Conservation (phyloP, 2,113 vertebrate species). For the Orientallactaga bullata region DNA sequence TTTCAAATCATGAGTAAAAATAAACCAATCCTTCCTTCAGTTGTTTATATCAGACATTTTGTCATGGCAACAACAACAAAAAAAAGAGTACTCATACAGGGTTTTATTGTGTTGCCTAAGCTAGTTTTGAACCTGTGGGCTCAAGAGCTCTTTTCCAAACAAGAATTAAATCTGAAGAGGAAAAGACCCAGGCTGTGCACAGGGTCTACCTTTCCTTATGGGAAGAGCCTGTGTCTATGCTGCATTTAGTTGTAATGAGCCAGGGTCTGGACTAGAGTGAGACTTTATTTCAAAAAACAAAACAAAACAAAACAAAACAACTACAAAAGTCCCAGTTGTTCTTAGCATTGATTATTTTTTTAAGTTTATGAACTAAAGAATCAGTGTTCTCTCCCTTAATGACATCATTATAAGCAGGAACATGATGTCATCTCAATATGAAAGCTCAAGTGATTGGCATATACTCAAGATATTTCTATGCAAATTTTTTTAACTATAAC, state of each 20-base stretch:
- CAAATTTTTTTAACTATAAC: background rate
- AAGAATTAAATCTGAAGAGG: background rate
- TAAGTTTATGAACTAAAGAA: background rate
- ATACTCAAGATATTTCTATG: background rate
- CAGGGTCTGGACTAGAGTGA: too few species aligned
- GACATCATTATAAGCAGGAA: background rate
- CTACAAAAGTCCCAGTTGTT: background rate
- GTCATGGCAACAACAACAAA: background rate
- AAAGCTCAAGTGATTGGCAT: background rate
- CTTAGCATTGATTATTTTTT: background rate
- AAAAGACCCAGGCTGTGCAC: rapidly evolving
- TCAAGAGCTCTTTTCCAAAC: too few species aligned
- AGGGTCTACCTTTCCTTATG: background rate
- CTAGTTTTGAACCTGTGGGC: background rate
- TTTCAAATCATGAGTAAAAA: background rate
- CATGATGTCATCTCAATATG: background rate
- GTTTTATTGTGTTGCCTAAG: background rate
- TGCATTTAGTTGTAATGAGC: background rate
- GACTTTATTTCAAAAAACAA: too few species aligned
- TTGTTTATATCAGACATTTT: background rate
- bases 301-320: too few species aligned
- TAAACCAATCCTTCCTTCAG: background rate
- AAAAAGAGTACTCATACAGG: too few species aligned
- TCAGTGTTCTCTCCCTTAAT: background rate
- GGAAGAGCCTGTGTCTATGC: background rate